A percentile compares a stretch with the other conserved stretches of the same genome.
These are phyloP conservation scores for Bicyclus anynana DNA, from an alignment of 1,140 invertebrate genomes.

Conservation along the genomic window DNA sequence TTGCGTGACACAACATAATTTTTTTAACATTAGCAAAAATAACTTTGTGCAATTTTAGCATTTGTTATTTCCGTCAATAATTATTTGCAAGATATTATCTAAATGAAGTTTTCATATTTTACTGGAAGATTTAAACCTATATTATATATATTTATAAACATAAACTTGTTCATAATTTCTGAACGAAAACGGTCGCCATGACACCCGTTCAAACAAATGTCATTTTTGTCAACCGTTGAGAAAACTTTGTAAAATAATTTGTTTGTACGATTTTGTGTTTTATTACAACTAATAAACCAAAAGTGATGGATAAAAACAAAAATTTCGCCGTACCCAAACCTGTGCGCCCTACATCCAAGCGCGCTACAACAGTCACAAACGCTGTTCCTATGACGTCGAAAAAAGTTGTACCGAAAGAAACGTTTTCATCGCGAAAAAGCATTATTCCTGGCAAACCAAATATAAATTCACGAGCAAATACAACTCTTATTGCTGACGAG, in stretches of 20 bases:
- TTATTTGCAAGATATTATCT: not conserved
- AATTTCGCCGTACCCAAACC: slow-evolving; percentile 32
- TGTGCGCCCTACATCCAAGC: slow-evolving; percentile 14
- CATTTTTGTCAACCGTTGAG: slow-evolving; percentile 15
- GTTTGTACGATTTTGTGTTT: too few relatives aligned
- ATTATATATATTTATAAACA: too few relatives aligned
- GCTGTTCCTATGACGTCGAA: slow-evolving; percentile 11
- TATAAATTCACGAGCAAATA: slow-evolving; percentile 33
- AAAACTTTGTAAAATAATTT: not conserved
- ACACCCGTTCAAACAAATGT: slow-evolving; percentile 24
- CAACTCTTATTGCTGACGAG: slow-evolving; percentile 27
- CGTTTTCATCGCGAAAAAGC: slow-evolving; percentile 1
- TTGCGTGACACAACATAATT: not conserved
- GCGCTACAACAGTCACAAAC: not conserved
- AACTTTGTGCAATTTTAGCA: not conserved
- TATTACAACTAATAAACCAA: not conserved
- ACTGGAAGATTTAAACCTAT: too few relatives aligned
- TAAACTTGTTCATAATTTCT: not conserved
- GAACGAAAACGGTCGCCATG: slow-evolving; percentile 21
- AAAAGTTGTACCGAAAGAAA: slow-evolving; percentile 29
- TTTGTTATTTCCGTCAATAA: not conserved
- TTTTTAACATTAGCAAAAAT: too few relatives aligned
- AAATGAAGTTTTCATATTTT: too few relatives aligned
- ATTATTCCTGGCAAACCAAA: slow-evolving; percentile 22
- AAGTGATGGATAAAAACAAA: slow-evolving; percentile 51